These are phyloP conservation scores for Lacanobia oleracea DNA, from an alignment of 2,888 invertebrate genomes.

Conservation along the genomic window DNA sequence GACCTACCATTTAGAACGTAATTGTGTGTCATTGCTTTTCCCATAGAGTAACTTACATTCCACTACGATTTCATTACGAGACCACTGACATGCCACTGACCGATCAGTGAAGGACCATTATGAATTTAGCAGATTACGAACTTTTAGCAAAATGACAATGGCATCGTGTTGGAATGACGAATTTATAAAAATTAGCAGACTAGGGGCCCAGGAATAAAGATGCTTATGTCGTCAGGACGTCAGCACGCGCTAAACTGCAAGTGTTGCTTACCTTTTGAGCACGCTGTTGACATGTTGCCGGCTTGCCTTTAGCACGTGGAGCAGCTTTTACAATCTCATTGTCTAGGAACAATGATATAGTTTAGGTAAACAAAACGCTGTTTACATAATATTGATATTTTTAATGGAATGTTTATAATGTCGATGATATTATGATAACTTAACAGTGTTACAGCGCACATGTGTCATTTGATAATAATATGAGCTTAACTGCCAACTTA, in stretches of 20 bases:
- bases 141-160: too few species aligned
- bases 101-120: too few species aligned
- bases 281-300: slow-evolving; percentile 46
- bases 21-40: too few species aligned
- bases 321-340: slow-evolving; percentile 52
- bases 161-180: too few species aligned
- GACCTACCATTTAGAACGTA: too few species aligned
- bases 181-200: too few species aligned
- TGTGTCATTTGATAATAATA: neutral
- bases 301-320: slow-evolving; percentile 55
- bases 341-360: slow-evolving; percentile 58
- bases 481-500: neutral
- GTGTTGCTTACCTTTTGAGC: slow-evolving; percentile 33
- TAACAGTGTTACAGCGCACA: slow-evolving; percentile 8
- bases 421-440: neutral
- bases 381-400: slow-evolving; percentile 52
- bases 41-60: too few species aligned
- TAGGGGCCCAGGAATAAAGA: neutral
- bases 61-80: too few species aligned
- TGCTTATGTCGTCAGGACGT: slow-evolving; percentile 12
- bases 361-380: slow-evolving; percentile 44
- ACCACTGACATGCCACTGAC: too few species aligned
- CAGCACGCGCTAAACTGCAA: slow-evolving; percentile 16
- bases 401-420: slow-evolving; percentile 7
- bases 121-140: too few species aligned